These are phyloP conservation scores for Atherinomorus stipes DNA, from an alignment of 2,113 vertebrate species.

Conservation along the genomic window DNA sequence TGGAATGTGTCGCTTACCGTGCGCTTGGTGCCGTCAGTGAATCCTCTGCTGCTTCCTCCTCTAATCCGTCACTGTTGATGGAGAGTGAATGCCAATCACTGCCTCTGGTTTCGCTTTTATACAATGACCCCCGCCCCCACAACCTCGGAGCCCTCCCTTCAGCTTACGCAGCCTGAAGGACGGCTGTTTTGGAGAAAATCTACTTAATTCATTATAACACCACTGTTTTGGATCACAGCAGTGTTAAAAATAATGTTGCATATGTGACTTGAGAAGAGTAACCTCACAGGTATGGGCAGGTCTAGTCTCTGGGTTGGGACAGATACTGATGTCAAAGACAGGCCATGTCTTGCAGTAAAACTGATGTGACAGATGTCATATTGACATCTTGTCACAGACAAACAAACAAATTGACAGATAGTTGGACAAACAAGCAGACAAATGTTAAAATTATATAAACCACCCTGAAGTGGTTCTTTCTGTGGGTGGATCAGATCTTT, in stretches of 20 bases:
- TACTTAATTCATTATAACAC: slow-evolving; percentile 73
- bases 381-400: neutral
- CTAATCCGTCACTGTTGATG: slow-evolving; percentile 55
- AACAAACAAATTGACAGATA: neutral
- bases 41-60: slow-evolving; percentile 33
- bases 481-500: neutral
- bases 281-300: neutral
- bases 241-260: slow-evolving; percentile 70
- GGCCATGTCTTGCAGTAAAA: neutral
- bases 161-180: slow-evolving; percentile 55
- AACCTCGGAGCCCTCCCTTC: slow-evolving; percentile 55
- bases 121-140: slow-evolving; percentile 47
- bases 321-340: neutral
- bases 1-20: slow-evolving; percentile 47
- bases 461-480: neutral
- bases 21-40: slow-evolving; percentile 11
- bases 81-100: slow-evolving; percentile 29
- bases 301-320: neutral
- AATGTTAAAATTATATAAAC: neutral
- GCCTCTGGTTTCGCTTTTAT: slow-evolving; percentile 67
- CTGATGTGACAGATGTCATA: neutral
- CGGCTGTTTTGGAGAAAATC: slow-evolving; percentile 66
- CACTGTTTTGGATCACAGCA: slow-evolving; percentile 55
- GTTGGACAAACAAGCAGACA: neutral
- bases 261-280: slow-evolving; percentile 1